Evolutionary conservation across 1,140 invertebrate genomes (phyloP), one percentile per base, ranked within the genome.

Genomic region (Zaprionus capensis): DNA sequence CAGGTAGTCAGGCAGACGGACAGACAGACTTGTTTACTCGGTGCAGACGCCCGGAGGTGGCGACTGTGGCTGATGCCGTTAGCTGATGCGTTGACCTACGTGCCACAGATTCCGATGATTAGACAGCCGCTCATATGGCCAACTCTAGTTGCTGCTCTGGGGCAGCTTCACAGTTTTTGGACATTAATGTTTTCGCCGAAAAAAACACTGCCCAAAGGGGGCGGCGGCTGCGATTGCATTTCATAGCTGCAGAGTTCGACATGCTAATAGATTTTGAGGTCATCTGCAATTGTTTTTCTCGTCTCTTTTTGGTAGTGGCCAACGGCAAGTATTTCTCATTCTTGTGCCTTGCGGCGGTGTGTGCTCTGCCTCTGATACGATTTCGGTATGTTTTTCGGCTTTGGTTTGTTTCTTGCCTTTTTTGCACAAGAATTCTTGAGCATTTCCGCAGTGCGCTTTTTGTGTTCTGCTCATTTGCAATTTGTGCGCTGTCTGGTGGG

Each of bases 201-300:
- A 64, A 69, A 26, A 78, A 68, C 59, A 61, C 49, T 62, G 71
- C 80, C 68, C 53, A 15, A 67, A 51, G 84, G 74, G 78, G 81
- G 56, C 72, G 72, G 67, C 65, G 69, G 55, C 78, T 70, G 41
- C 68, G 72, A 81, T 85, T 90, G 85, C 85, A 85, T 90, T 81
- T 83, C 76, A 90, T 90, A 82, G 85, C 85, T 81, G 79, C 81
- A 80, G 85, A 82, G 85, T 90, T 88, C 85, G 85, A 88, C 85
- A 86, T 90, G 82, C 85, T 90, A 90, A 90, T 91, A 90, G 85
- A 90, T 90, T 90, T 90, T 90, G 85, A 90, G 86, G 85, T 90
- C 85, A 85, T 75, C 77, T 85, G 85, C 85, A 90, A 88, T 81
- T 49, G 68, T 67, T 81, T 84, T 76, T 67, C 76, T 81, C 68